Conservation (phyloP, 2,113 vertebrate species). For the Castor canadensis region DNA sequence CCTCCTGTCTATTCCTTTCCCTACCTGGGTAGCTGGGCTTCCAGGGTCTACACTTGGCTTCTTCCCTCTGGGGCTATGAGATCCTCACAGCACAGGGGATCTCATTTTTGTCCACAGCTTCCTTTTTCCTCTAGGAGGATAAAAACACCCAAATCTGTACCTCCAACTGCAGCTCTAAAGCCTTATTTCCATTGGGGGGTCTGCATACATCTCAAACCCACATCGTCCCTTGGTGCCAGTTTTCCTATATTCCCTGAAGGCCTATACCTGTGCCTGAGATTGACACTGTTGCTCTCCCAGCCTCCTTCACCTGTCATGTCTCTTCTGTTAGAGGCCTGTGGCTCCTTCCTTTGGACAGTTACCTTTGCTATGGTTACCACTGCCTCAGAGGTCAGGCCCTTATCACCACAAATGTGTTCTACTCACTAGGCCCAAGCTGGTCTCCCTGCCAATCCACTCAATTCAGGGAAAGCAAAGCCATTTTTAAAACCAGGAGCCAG, state of each 20-base stretch:
- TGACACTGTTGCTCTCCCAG: rapidly evolving
- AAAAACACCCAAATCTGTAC: not conserved
- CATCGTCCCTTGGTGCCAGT: not conserved
- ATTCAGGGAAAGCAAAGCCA: not conserved
- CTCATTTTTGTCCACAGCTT: not conserved
- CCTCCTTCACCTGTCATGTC: rapidly evolving
- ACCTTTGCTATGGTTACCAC: not conserved
- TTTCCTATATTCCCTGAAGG: not conserved
- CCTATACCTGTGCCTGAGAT: not conserved
- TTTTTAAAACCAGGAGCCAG: not conserved
- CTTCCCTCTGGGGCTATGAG: too few relatives aligned
- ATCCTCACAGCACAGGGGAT: too few relatives aligned
- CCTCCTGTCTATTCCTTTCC: not conserved
- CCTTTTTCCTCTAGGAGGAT: not conserved
- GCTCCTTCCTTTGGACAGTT: not conserved
- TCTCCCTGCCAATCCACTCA: not conserved
- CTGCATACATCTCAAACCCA: not conserved
- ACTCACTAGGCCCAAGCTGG: not conserved
- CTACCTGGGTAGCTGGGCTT: not conserved
- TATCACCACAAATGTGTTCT: not conserved
- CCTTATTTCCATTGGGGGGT: not conserved
- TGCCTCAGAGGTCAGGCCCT: not conserved
- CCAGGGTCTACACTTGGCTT: not conserved
- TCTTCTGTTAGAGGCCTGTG: not conserved
- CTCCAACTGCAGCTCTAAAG: not conserved